Evolutionary conservation across 2,888 invertebrate species (phyloP).

Genomic region (Troilus luridus): DNA sequence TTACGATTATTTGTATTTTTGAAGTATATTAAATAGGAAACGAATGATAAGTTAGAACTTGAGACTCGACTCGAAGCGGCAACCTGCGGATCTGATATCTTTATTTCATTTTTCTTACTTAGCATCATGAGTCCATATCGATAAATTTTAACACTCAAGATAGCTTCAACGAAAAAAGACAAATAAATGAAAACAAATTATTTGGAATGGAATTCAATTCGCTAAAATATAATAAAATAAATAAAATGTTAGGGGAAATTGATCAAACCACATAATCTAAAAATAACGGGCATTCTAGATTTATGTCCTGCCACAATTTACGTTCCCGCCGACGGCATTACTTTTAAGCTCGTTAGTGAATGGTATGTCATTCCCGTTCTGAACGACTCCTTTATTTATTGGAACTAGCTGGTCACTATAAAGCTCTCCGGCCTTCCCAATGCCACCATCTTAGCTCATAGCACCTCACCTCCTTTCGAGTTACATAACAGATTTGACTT

Average conservation of each 20-base stretch:
- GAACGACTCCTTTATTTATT: not conserved
- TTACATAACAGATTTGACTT: not conserved
- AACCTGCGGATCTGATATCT: no score
- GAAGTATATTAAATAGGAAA: no score
- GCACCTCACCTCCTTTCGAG: not conserved
- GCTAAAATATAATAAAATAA: not conserved
- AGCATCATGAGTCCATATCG: no score
- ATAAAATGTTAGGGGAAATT: not conserved
- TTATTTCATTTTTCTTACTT: no score
- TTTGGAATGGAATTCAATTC: not conserved
- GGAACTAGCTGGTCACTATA: not conserved
- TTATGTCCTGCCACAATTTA: not conserved
- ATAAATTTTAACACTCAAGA: no score
- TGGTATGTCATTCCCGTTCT: not conserved
- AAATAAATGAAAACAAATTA: no score
- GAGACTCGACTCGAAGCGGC: no score
- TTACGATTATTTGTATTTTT: no score
- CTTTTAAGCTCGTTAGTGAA: slow-evolving; percentile 23
- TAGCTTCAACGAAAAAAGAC: no score
- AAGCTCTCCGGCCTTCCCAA: not conserved
- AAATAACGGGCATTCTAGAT: not conserved
- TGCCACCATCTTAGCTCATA: not conserved
- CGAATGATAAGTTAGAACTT: no score
- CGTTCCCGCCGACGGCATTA: not conserved
- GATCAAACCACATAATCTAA: not conserved